Conservation (phyloP, 2,888 invertebrate species). For the Hetaerina titia region DNA sequence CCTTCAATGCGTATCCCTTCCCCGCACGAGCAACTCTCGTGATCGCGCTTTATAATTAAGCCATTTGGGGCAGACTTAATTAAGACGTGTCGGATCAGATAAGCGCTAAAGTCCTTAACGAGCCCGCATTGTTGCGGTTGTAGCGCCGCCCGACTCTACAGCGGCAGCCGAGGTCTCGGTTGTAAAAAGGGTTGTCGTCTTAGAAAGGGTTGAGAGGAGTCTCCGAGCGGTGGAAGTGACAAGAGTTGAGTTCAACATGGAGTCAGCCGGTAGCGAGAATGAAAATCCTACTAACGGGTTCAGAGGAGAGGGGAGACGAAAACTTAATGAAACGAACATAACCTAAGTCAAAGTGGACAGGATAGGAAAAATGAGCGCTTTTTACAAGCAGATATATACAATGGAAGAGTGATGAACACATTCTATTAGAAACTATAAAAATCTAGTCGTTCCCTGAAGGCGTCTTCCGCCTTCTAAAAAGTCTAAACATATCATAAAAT, state of each 20-base stretch:
- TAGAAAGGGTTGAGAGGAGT: neutral
- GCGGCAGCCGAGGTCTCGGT: neutral
- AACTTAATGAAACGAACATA: neutral
- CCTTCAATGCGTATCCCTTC: neutral
- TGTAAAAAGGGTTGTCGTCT: conserved; percentile 19
- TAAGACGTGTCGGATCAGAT: conserved; percentile 61
- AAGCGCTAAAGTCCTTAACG: conserved; percentile 52
- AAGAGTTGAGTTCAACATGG: neutral
- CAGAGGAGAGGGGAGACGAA: neutral
- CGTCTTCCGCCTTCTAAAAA: too few relatives aligned
- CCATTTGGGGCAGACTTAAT: conserved; percentile 47
- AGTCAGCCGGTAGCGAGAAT: too few relatives aligned
- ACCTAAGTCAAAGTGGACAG: neutral
- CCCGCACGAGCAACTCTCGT: neutral
- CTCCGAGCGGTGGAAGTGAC: neutral
- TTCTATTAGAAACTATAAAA: too few relatives aligned
- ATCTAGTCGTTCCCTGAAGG: too few relatives aligned
- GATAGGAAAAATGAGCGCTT: neutral
- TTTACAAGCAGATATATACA: too few relatives aligned
- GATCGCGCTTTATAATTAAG: conserved; percentile 55
- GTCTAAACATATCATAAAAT: too few relatives aligned
- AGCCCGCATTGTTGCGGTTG: conserved; percentile 45
- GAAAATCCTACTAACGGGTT: neutral
- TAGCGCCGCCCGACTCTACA: neutral
- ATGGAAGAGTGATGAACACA: too few relatives aligned